Conservation (phyloP, 2,888 invertebrate species). For the Acutogordius australiensis region DNA sequence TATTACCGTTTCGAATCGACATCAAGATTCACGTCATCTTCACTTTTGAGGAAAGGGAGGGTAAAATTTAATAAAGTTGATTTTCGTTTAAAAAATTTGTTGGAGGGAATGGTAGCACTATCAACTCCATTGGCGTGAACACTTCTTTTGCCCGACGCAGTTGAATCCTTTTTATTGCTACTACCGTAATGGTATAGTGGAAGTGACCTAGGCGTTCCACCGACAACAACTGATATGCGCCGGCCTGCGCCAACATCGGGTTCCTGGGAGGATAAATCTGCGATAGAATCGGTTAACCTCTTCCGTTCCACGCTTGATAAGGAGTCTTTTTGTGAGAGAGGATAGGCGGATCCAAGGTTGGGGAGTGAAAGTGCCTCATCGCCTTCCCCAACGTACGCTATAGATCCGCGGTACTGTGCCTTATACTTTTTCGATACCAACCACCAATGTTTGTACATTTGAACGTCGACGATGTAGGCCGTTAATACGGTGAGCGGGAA, state of each 20-base stretch:
- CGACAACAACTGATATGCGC: not conserved
- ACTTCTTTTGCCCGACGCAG: not conserved
- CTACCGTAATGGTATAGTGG: not conserved
- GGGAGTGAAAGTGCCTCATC: not conserved
- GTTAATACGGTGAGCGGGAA: slow-evolving; percentile 83
- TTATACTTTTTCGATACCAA: not conserved
- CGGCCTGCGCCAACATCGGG: not conserved
- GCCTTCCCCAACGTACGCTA: not conserved
- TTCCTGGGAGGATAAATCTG: too few species aligned
- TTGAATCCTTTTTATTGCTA: not conserved
- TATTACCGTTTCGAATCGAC: too few species aligned
- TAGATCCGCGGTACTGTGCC: not conserved
- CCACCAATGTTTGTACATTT: slow-evolving; percentile 21
- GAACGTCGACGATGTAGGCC: slow-evolving; percentile 73
- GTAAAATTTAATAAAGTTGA: not conserved
- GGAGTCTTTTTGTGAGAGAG: not conserved
- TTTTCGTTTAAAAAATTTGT: not conserved
- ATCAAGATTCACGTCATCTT: not conserved
- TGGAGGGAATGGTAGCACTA: not conserved
- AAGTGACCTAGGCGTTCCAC: not conserved
- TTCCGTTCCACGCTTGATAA: not conserved
- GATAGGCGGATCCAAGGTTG: not conserved
- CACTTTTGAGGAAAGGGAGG: not conserved
- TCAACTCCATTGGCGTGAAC: too few species aligned
- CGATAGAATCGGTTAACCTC: not conserved